A percentile compares a stretch with the other conserved stretches of the same genome.
phyloP scores from a whole-genome alignment of 1,140 invertebrate species.

The Hypsibius dujardini region DNA sequence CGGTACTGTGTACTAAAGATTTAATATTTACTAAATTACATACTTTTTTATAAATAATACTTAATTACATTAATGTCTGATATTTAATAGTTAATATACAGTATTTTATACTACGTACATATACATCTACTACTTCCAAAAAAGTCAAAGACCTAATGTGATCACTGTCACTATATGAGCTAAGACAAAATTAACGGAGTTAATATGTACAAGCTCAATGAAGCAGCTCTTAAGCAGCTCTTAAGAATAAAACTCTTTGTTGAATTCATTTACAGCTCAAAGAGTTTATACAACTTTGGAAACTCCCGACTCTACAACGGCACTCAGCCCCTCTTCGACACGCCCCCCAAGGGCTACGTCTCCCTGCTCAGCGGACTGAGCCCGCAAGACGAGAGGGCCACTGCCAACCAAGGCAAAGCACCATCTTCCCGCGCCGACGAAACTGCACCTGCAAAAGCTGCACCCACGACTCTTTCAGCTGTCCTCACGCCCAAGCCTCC shows the following conservation, averaged over 20 bases:
- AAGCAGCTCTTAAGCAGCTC: neutral
- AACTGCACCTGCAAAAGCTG: too few species aligned
- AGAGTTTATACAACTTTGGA: neutral
- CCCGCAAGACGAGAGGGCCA: neutral
- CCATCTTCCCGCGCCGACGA: too few species aligned
- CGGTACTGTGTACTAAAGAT: too few species aligned
- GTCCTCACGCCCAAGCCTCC: too few species aligned
- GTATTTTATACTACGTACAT: too few species aligned
- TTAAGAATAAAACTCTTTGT: neutral
- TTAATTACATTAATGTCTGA: neutral
- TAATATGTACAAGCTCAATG: slow-evolving; percentile 2
- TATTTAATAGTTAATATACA: too few species aligned
- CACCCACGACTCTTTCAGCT: too few species aligned
- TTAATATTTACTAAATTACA: too few species aligned
- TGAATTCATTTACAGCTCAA: slow-evolving; percentile 3
- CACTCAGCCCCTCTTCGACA: slow-evolving; percentile 3
- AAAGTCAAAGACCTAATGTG: neutral
- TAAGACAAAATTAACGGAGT: neutral
- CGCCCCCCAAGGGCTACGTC: slow-evolving; percentile 7
- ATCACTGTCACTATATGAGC: neutral
- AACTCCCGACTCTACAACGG: neutral
- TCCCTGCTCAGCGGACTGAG: neutral
- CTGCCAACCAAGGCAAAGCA: too few species aligned
- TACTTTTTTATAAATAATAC: neutral
- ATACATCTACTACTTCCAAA: neutral